A percentile compares a stretch with the other conserved stretches of the same genome.
These are phyloP conservation scores for Tenebrio molitor DNA, from an alignment of 1,140 invertebrate genomes.

Conservation along the genomic window DNA sequence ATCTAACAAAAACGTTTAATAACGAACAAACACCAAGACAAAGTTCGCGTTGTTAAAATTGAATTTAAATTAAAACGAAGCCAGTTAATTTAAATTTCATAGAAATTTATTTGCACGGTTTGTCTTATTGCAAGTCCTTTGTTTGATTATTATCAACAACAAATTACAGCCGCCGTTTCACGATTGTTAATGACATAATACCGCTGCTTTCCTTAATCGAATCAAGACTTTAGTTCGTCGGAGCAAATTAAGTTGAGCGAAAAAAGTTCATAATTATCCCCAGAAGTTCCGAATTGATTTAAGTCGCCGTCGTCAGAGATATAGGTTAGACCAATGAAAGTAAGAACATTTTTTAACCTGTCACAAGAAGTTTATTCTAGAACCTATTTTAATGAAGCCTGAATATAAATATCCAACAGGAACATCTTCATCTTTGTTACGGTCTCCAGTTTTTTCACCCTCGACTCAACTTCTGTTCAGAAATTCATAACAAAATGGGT, in stretches of 20 bases:
- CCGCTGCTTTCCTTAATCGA: not conserved
- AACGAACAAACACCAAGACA: not conserved
- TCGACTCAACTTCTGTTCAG: constrained; percentile 14
- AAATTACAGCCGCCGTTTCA: not conserved
- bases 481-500: constrained; percentile 16
- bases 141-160: not conserved
- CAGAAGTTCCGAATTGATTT: constrained; percentile 20
- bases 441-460: not conserved
- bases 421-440: constrained; percentile 23
- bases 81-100: constrained; percentile 6
- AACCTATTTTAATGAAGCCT: constrained; percentile 4
- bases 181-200: not conserved
- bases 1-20: not conserved
- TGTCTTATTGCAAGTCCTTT: not conserved
- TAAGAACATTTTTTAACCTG: constrained; percentile 14
- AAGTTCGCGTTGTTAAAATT: not conserved
- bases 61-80: not conserved
- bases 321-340: constrained; percentile 17
- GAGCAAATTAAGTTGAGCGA: not conserved
- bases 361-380: constrained; percentile 27
- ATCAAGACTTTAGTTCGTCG: not conserved
- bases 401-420: constrained; percentile 5
- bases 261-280: constrained; percentile 18
- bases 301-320: not conserved
- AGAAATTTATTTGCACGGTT: not conserved